These are phyloP conservation scores for Aricia artaxerxes DNA, from an alignment of 2,888 invertebrate genomes.

Conservation along the genomic window DNA sequence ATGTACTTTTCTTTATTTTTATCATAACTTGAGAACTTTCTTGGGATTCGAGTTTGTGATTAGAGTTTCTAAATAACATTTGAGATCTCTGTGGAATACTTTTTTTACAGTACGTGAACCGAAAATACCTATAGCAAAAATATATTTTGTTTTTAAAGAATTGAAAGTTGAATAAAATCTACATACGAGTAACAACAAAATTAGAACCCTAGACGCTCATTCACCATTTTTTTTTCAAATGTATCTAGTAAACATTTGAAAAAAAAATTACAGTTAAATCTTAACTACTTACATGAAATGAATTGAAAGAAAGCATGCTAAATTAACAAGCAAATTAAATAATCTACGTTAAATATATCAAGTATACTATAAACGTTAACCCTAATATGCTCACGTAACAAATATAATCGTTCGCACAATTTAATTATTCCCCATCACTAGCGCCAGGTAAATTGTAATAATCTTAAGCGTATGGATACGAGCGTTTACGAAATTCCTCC, in stretches of 20 bases:
- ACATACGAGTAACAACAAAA: background rate
- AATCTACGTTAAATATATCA: background rate
- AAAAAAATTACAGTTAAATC: background rate
- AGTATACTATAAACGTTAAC: slow-evolving; percentile 23
- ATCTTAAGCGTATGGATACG: background rate
- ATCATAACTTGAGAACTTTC: slow-evolving; percentile 4
- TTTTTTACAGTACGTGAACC: background rate
- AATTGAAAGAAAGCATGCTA: no score
- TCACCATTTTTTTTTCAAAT: background rate
- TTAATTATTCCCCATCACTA: slow-evolving; percentile 35
- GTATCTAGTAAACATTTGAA: no score
- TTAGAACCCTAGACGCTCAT: background rate
- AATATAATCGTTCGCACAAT: slow-evolving; percentile 29
- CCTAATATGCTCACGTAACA: background rate
- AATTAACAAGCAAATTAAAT: background rate
- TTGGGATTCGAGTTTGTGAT: slow-evolving; percentile 6
- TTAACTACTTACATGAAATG: no score
- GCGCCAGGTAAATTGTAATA: slow-evolving; percentile 22
- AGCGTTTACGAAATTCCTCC: slow-evolving; percentile 29
- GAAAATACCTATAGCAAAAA: background rate
- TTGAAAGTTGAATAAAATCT: background rate
- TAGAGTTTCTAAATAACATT: slow-evolving; percentile 1
- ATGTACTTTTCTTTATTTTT: background rate
- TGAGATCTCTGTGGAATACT: background rate
- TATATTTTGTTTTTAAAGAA: background rate